Base-by-base conservation (phyloP, 2,797 vertebrate species). In the Smutsia gigantea region DNA sequence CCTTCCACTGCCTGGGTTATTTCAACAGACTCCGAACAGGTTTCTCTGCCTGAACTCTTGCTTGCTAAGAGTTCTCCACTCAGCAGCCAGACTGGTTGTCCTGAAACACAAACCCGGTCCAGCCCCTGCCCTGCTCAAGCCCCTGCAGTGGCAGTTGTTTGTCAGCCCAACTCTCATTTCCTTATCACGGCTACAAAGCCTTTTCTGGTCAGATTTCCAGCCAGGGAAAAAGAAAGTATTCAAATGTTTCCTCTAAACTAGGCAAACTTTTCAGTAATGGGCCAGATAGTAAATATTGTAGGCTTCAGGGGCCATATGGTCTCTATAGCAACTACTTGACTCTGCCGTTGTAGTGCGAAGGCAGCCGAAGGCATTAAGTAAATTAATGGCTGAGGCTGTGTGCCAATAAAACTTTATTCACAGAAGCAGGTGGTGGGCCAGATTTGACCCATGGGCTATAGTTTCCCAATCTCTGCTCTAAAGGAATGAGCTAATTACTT, bases 321-420 rank as follows among this genome's bases (percentile, higher is more conserved):
- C 87, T 86, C 87, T 82, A 74, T 87, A 10, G 10, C 39, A 78
- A 19, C 29, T n/a, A 46, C n/a, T 34, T 39, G 27, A 34, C 75
- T 72, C 29, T 18, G 93, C 72, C 19, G 2, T 31, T 18, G 42
- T 18, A 37, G 63, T 1, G 34, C 69, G 53, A 85, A 85, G 55
- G 87, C 14, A 64, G 84, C 88, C 34, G 46, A 19, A 55, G 77
- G 29, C 37, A 42, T 93, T 81, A 64, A 18, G 84, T 63, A 74
- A 68, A 49, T 79, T 74, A 94, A 42, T 11, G 74, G 79, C 39
- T 13, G 59, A 74, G 64, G 59, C 87, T 5, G 7, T 78, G 49
- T 75, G 75, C 85, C 93, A 84, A 92, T 87, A 92, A 93, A 96
- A 87, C 87, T 97, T 97, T 96, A 94, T 82, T 96, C 93, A 86